A percentile compares a stretch with the other conserved stretches of the same genome.
phyloP scores from a whole-genome alignment of 2,888 invertebrate genomes.

The Pocota personata region DNA sequence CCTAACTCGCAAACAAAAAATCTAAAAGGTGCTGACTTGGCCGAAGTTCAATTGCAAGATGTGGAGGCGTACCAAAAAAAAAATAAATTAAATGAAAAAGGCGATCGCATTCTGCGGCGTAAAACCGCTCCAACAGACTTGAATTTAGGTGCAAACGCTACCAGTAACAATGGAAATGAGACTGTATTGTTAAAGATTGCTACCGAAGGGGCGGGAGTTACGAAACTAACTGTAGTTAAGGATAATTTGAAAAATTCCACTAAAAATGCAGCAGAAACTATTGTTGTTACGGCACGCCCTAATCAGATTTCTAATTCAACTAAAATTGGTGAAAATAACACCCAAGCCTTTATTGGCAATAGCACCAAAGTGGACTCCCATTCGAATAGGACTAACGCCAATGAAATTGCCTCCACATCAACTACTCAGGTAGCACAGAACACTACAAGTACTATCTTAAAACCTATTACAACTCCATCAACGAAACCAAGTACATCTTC shows the following conservation, averaged over 20 bases:
- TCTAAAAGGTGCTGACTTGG: slow-evolving; percentile 52
- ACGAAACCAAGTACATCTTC: slow-evolving; percentile 19
- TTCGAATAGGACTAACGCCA: background rate
- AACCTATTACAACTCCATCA: slow-evolving; percentile 19
- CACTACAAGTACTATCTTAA: background rate
- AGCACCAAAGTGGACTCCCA: background rate
- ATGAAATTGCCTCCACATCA: background rate
- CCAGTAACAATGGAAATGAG: background rate
- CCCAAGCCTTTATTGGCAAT: background rate
- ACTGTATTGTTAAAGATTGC: slow-evolving; percentile 15
- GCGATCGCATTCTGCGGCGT: slow-evolving; percentile 25
- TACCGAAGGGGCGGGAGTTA: slow-evolving; percentile 57
- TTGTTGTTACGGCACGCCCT: background rate
- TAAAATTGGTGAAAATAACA: slow-evolving; percentile 1
- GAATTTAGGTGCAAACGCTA: background rate
- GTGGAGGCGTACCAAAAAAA: slow-evolving; percentile 40
- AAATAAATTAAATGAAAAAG: slow-evolving; percentile 34
- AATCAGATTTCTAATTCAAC: background rate
- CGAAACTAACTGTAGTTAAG: slow-evolving; percentile 10
- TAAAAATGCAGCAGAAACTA: background rate
- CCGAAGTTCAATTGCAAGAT: slow-evolving; percentile 19
- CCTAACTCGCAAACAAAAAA: slow-evolving; percentile 44
- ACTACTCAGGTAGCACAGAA: background rate
- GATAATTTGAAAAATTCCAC: background rate
- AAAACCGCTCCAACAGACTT: slow-evolving; percentile 39